phyloP scores from a whole-genome alignment of 2,888 invertebrate species.

The Drosophila macrothrix region DNA sequence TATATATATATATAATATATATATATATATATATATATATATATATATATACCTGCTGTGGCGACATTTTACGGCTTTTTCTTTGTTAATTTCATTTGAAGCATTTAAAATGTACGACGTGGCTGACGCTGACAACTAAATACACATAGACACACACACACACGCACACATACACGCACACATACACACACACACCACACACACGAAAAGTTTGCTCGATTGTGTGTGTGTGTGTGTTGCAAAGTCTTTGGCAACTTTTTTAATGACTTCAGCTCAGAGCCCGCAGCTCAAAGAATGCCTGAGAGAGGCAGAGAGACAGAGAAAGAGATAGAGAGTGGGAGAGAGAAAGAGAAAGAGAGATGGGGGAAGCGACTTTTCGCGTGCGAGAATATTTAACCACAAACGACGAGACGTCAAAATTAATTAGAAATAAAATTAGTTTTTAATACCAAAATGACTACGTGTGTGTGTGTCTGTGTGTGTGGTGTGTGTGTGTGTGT shows the following conservation, averaged over 20 bases:
- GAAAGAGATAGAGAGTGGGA: slow-evolving; percentile 6
- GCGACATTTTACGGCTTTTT: slow-evolving; percentile 79
- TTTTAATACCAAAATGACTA: slow-evolving; percentile 70
- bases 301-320: neutral
- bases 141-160: slow-evolving; percentile 39
- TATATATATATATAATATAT: neutral
- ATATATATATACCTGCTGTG: slow-evolving; percentile 69
- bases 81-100: slow-evolving; percentile 79
- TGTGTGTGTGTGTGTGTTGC: slow-evolving; percentile 18
- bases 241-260: slow-evolving; percentile 77
- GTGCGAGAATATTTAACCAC: slow-evolving; percentile 78
- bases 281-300: slow-evolving; percentile 34
- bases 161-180: slow-evolving; percentile 22
- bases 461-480: neutral
- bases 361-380: slow-evolving; percentile 58
- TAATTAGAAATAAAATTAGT: slow-evolving; percentile 81
- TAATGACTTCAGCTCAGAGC: slow-evolving; percentile 69
- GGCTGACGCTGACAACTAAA: slow-evolving; percentile 76
- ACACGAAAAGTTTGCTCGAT: slow-evolving; percentile 43
- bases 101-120: slow-evolving; percentile 77
- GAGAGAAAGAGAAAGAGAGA: neutral
- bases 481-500: slow-evolving; percentile 4
- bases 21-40: slow-evolving; percentile 3
- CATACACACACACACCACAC: slow-evolving; percentile 22
- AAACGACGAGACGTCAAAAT: slow-evolving; percentile 80